Conservation (phyloP, 2,113 vertebrate species). For the Hymenochirus boettgeri region DNA sequence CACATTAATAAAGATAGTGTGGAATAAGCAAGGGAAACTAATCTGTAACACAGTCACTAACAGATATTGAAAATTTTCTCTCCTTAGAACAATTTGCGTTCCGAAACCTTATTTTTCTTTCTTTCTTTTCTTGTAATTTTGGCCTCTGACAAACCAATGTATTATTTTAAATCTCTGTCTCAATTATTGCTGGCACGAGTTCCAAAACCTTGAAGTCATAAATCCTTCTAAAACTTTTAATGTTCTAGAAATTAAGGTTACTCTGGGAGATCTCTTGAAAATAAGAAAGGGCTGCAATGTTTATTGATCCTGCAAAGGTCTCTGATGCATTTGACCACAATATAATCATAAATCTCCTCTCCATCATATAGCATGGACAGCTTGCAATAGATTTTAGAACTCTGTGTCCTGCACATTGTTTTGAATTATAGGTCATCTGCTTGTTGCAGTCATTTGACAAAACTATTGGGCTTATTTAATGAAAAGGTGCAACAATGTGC, state of each 20-base stretch:
- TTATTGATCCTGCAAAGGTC: slow-evolving; percentile 37
- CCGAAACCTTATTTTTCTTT: too few relatives aligned
- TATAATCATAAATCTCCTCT: slow-evolving; percentile 20
- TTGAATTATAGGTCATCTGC: slow-evolving; percentile 4
- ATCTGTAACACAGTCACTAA: too few relatives aligned
- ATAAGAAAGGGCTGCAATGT: slow-evolving; percentile 27
- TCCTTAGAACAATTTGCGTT: too few relatives aligned
- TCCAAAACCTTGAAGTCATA: slow-evolving; percentile 8
- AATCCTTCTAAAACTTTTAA: slow-evolving; percentile 38
- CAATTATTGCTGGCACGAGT: neutral
- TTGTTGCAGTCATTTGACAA: neutral
- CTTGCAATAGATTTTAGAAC: neutral
- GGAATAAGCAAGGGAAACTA: slow-evolving; percentile 2
- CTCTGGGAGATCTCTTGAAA: neutral
- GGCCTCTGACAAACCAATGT: too few relatives aligned
- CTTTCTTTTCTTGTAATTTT: too few relatives aligned
- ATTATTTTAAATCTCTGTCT: neutral
- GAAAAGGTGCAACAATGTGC: too few relatives aligned
- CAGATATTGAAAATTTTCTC: too few relatives aligned
- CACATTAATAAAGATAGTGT: neutral
- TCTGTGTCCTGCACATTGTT: slow-evolving; percentile 10
- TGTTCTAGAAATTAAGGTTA: slow-evolving; percentile 33
- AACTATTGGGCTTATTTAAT: too few relatives aligned
- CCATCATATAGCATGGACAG: slow-evolving; percentile 1
- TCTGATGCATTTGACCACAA: slow-evolving; percentile 38